Base-by-base conservation (phyloP, 2,797 vertebrate species). In the Betta splendens region DNA sequence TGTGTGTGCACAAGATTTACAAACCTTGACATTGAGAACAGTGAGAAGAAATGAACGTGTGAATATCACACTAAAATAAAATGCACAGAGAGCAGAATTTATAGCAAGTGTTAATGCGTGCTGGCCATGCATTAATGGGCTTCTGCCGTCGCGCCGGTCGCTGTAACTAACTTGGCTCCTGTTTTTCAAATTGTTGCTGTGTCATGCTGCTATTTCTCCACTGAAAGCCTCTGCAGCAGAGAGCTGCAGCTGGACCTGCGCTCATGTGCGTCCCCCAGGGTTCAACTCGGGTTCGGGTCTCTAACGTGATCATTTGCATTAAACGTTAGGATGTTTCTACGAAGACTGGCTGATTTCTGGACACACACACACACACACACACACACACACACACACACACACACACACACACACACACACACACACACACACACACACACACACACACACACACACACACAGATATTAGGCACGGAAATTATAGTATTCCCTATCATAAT, bases 161-260 rank as follows among this genome's bases (percentile, higher is more conserved):
- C 69, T 35, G 75, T 77, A 69, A 81, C 74, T 76, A 80, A 77
- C 65, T 69, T 72, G 78, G 55, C 10, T 37, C 58, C 63, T 71
- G 23, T 80, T 74, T 79, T 74, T 79, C 62, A 75, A 61, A 67
- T 57, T 72, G 66, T 58, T 79, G 84, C 83, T 79, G 75, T 77
- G 81, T 87, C 84, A 85, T 72, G 73, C 78, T 80, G 70, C 66
- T 77, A 17, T 67, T 71, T 71, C 58, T 58, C 60, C 2, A 9
- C 50, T 44, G 70, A 70, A 53, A 76, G 70, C 22, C 69, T 74
- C 68, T 77, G 75, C 68, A 75, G 79, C 21, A 47, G 20, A 38
- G 18, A 63, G 56, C 62, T 74, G 79, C 76, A 84, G 68, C 56
- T 61, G 69, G 63, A 64, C 56, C 25, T 15, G 1, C 35, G 62